Base-by-base conservation (phyloP, 2,797 vertebrate species). In the Tarsius wallacei region DNA sequence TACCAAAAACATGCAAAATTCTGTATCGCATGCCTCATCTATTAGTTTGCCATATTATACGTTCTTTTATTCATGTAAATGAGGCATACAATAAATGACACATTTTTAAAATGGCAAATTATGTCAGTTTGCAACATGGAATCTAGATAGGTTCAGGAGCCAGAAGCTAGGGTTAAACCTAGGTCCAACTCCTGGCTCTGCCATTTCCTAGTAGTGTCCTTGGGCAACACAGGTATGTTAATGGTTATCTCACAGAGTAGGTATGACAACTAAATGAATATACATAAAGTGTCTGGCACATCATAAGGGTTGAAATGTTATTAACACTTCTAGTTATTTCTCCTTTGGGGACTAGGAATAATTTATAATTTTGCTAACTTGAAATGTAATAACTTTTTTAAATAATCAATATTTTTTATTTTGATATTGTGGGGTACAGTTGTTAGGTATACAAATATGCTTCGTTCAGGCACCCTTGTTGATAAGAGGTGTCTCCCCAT, bases 281-380 rank as follows among this genome's bases (percentile, higher is more conserved):
- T 0, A 85, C 5, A 15, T 16, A 94, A 83, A 68, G 59, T 36
- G 28, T 64, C 70, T 81, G 49, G 26, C 66, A 90, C 17, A 8
- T 17, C 24, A 61, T 59, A 85, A 59, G 26, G 24, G 71, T 26
- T 53, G 78, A 28, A 33, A 42, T 63, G 55, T 49, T 53, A 87
- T 16, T 78, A 83, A 80, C 21, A 74, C 53, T 55, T 89, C 59
- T 77, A 77, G 55, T 31, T 87, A 70, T 36, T 91, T 87, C 36
- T 94, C 73, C n/a, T 93, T 85, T 83, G 19, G 22, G 22, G 64
- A 94, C 83, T n/a, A 94, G 24, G 91, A 95, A 86, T 63, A 31
- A 89, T 63, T 93, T 76, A 24, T 36, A 33, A 82, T 90, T 96
- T 86, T 91, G 49, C 31, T 93, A 94, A 85, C 84, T 31, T 77